phyloP scores from a whole-genome alignment of 2,113 vertebrate species.

The Coregonus clupeaformis region DNA sequence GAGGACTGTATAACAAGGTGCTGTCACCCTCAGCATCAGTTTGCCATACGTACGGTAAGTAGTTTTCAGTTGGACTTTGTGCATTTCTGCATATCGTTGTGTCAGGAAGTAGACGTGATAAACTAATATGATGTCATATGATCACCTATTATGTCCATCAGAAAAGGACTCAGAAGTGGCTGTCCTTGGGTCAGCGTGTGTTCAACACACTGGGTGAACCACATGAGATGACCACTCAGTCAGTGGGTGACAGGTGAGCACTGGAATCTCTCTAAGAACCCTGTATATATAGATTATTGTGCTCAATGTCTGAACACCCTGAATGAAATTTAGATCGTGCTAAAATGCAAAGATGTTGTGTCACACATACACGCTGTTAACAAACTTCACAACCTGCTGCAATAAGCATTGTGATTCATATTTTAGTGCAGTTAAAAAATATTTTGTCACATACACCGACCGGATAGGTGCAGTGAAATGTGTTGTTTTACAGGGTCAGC shows the following conservation, averaged over 20 bases:
- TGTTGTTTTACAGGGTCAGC: no score
- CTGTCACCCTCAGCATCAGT: constrained; percentile 55
- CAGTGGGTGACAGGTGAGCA: constrained; percentile 38
- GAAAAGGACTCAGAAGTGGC: constrained; percentile 74
- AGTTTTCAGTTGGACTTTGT: not conserved
- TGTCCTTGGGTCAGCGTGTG: constrained; percentile 25
- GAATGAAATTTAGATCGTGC: not conserved
- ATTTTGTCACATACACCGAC: not conserved
- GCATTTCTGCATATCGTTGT: not conserved
- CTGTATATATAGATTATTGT: not conserved
- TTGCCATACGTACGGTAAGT: constrained; percentile 68
- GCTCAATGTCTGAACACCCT: not conserved
- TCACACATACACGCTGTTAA: no score
- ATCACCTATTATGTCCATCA: constrained; percentile 35
- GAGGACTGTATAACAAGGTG: constrained; percentile 61
- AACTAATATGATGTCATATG: not conserved
- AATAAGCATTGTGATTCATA: no score
- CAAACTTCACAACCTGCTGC: not conserved
- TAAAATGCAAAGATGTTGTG: not conserved
- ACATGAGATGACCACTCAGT: constrained; percentile 28
- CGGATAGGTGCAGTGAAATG: no score
- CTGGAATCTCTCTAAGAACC: not conserved
- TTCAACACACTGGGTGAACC: constrained; percentile 5
- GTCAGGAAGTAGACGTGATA: not conserved
- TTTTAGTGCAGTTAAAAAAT: no score